Conservation (phyloP, 1,140 invertebrate species). For the Papilio polytes region DNA sequence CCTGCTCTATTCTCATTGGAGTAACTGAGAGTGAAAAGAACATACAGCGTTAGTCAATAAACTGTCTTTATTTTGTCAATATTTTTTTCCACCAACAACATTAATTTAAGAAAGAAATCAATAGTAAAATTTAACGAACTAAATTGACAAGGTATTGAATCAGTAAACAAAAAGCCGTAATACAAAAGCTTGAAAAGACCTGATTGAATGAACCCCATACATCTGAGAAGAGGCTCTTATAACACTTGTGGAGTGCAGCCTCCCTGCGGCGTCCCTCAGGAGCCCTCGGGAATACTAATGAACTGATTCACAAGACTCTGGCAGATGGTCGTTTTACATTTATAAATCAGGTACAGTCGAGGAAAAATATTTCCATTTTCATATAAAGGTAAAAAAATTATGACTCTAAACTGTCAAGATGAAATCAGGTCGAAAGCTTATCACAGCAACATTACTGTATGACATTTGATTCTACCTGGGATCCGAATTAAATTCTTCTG, state of each 20-base stretch:
- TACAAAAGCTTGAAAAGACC: not conserved
- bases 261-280: not conserved
- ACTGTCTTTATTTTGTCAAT: not conserved
- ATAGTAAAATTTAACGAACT: not conserved
- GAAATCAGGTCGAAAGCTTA: too few relatives aligned
- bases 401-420: too few relatives aligned
- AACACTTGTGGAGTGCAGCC: conserved; percentile 20
- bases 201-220: not conserved
- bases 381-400: too few relatives aligned
- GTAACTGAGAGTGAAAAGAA: not conserved
- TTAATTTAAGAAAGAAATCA: not conserved
- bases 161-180: not conserved
- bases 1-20: not conserved
- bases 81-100: not conserved
- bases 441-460: too few relatives aligned
- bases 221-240: not conserved
- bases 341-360: not conserved
- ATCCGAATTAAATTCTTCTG: too few relatives aligned
- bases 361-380: not conserved
- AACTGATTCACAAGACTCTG: conserved; percentile 2
- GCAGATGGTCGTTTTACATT: not conserved
- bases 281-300: not conserved
- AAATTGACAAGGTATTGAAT: not conserved
- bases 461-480: too few relatives aligned
- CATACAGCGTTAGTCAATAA: not conserved